phyloP scores from a whole-genome alignment of 2,113 vertebrate species.

The Cebidichthys violaceus region DNA sequence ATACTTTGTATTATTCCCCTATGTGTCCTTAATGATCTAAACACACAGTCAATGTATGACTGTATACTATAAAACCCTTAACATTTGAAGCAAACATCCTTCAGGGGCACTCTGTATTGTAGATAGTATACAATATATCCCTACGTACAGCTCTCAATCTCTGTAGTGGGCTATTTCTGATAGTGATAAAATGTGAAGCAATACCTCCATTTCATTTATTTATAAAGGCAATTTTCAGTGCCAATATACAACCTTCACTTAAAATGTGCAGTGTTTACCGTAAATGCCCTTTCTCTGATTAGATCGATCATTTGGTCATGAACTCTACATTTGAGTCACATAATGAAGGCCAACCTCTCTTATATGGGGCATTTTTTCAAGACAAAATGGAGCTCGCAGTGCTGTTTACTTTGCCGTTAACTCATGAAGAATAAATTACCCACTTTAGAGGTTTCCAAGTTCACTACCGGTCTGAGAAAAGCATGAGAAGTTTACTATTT shows the following conservation, averaged over 20 bases:
- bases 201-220: slow-evolving; percentile 61
- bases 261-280: slow-evolving; percentile 58
- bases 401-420: slow-evolving; percentile 71
- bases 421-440: slow-evolving; percentile 81
- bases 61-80: neutral
- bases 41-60: neutral
- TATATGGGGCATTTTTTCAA: slow-evolving; percentile 49
- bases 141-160: neutral
- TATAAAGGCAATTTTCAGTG: slow-evolving; percentile 56
- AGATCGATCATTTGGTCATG: slow-evolving; percentile 69
- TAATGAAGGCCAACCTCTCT: slow-evolving; percentile 63
- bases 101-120: neutral
- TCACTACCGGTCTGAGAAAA: slow-evolving; percentile 62
- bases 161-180: slow-evolving; percentile 26
- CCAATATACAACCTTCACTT: slow-evolving; percentile 57
- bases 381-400: slow-evolving; percentile 59
- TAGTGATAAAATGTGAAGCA: slow-evolving; percentile 38
- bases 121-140: neutral
- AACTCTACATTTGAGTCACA: slow-evolving; percentile 58
- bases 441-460: slow-evolving; percentile 76
- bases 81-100: slow-evolving; percentile 4
- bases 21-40: neutral
- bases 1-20: neutral
- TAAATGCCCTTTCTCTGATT: slow-evolving; percentile 63
- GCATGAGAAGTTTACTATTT: slow-evolving; percentile 75